A percentile compares a stretch with the other conserved stretches of the same genome.
These are phyloP conservation scores for Caenorhabditis becei DNA, from an alignment of 2,888 invertebrate species.

Conservation along the genomic window DNA sequence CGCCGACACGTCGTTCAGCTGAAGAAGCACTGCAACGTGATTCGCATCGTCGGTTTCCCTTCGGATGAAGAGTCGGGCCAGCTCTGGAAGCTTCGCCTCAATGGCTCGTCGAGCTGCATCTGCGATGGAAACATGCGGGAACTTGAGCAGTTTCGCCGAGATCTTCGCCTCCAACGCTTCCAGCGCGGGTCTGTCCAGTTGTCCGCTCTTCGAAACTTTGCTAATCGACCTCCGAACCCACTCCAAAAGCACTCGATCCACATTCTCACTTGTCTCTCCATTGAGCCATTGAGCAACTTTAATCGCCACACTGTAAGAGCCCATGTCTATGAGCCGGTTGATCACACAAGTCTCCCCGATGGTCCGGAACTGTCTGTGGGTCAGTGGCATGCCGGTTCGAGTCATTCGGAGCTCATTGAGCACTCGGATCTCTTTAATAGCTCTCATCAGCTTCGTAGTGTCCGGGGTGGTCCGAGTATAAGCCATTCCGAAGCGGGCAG, in stretches of 20 bases:
- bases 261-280: constrained; percentile 61
- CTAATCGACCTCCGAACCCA: constrained; percentile 68
- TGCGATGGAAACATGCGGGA: constrained; percentile 72
- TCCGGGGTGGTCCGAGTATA: constrained; percentile 61
- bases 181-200: constrained; percentile 57
- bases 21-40: constrained; percentile 70
- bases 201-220: constrained; percentile 46
- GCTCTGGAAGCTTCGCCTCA: constrained; percentile 65
- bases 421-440: constrained; percentile 65
- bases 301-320: constrained; percentile 64
- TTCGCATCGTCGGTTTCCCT: constrained; percentile 71
- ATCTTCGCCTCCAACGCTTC: constrained; percentile 67
- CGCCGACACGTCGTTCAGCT: constrained; percentile 67
- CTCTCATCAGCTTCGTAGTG: constrained; percentile 62
- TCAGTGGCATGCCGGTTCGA: constrained; percentile 68
- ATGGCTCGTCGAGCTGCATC: constrained; percentile 70
- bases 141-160: constrained; percentile 62
- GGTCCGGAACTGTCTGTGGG: constrained; percentile 62
- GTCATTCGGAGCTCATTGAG: constrained; percentile 64
- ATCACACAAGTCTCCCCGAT: constrained; percentile 62
- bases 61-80: constrained; percentile 68
- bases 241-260: constrained; percentile 68
- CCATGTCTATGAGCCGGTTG: constrained; percentile 69
- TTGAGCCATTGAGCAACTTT: constrained; percentile 68
- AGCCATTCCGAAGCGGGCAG: constrained; percentile 71